A percentile compares a stretch with the other conserved stretches of the same genome.
phyloP scores from a whole-genome alignment of 2,888 invertebrate genomes.

The Lutraria lutraria region DNA sequence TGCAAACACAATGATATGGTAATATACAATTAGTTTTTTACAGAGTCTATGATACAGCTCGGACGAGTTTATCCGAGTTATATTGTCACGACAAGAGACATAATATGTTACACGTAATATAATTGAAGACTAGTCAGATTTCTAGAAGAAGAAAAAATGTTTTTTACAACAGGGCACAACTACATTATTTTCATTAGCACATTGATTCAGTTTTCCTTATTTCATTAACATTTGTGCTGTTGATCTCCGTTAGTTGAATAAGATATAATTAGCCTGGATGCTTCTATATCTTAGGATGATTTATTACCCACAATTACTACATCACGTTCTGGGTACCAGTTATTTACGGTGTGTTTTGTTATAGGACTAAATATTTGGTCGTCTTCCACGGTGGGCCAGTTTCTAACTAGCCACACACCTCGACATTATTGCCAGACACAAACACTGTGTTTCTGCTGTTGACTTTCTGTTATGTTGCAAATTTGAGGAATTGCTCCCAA shows the following conservation, averaged over 20 bases:
- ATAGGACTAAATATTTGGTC: background rate
- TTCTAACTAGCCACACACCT: constrained; percentile 52
- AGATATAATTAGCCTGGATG: too few species aligned
- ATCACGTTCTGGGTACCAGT: background rate
- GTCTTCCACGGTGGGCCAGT: constrained; percentile 24
- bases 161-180: too few species aligned
- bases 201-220: too few species aligned
- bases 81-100: background rate
- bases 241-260: too few species aligned
- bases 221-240: too few species aligned
- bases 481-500: constrained; percentile 71
- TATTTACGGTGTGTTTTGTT: background rate
- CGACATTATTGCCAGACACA: constrained; percentile 32
- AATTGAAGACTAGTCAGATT: too few species aligned
- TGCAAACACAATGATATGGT: background rate
- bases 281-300: background rate
- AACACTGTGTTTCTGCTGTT: constrained; percentile 34
- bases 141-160: too few species aligned
- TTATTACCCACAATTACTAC: background rate
- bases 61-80: background rate
- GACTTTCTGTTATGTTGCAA: constrained; percentile 63
- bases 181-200: too few species aligned
- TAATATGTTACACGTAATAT: background rate
- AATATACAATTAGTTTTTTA: background rate
- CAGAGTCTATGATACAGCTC: background rate